Evolutionary conservation across 2,113 vertebrate species (phyloP), one percentile per base, ranked within the genome.

Genomic region (Atractosteus spatula): DNA sequence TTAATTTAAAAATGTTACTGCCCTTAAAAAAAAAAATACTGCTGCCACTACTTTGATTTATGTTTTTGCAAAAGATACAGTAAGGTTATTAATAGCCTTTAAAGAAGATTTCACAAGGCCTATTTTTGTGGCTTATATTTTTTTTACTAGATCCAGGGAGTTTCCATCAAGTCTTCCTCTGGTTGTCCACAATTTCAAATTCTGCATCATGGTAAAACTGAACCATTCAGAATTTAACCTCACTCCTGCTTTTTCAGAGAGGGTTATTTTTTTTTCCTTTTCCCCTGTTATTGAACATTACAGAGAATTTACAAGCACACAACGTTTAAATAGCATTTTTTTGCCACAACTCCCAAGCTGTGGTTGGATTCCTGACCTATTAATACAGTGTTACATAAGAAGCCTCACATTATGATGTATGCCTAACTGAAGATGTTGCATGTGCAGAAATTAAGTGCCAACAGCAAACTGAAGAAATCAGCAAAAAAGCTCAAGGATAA

Each of bases 101-200:
- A 29, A 29, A 29, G 29, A 29, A 29, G 29, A 29, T 2, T 29
- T 29, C 29, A 29, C 29, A 29, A 29, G 29, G 29, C 29, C 29
- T 29, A 29, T 29, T 29, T 29, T 29, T 29, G 29, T 29, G 29
- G 29, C 29, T 29, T 29, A 29, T 29, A 29, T 29, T 29, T 29
- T 29, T 62, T 62, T 62, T 62, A 62, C 8, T 11, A 62, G 59
- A 62, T 62, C 13, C 59, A 62, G 59, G 59, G 17, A 62, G 59
- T 62, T 62, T 62, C 59, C 59, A 10, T 62, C 17, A 14, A 51
- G 5, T 62, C 59, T 62, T 5, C 59, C 13, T 62, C 17, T 62
- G 59, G 59, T 62, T 62, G 17, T n/a, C 59, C 59, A 62, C 13
- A 51, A 51, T 51, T 10, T 51, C 5, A 51, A 13, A 29, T 62